Percentiles rank a stretch among this genome's conserved stretches.
These are phyloP conservation scores for Mus caroli DNA, from an alignment of 2,797 vertebrate species.

Conservation along the genomic window DNA sequence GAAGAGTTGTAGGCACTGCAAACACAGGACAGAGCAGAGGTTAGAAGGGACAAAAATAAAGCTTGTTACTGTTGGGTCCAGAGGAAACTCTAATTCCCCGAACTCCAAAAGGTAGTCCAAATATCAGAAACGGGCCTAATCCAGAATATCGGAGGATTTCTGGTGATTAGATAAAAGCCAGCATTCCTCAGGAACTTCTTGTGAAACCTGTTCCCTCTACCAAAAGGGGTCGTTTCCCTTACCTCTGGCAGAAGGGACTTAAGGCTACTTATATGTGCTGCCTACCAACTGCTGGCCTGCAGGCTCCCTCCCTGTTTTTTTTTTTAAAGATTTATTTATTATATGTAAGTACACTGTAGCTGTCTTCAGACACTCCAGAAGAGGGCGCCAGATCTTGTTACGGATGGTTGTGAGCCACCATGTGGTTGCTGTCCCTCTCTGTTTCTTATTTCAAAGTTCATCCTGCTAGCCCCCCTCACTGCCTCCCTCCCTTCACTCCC, in stretches of 20 bases:
- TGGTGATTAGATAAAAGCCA: not conserved
- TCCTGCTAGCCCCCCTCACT: not conserved
- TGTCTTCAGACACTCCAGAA: no score
- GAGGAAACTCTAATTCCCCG: not conserved
- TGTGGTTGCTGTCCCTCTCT: no score
- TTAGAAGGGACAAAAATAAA: constrained; percentile 33
- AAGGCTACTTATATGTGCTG: not conserved
- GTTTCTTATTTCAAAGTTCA: not conserved
- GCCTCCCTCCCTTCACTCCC: not conserved
- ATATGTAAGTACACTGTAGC: no score
- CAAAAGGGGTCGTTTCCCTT: not conserved
- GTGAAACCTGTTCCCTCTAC: not conserved
- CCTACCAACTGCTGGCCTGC: not conserved
- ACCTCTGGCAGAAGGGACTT: not conserved
- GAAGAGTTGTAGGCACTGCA: not conserved
- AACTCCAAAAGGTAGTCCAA: not conserved
- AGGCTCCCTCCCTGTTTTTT: no score
- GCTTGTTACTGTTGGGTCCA: not conserved
- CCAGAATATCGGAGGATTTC: not conserved
- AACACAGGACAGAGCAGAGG: not conserved
- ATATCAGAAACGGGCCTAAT: not conserved
- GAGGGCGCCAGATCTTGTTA: no score
- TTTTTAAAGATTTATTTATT: no score
- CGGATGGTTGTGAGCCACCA: no score
- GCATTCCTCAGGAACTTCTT: not conserved